phyloP scores from a whole-genome alignment of 2,888 invertebrate genomes.

The Apamea epomidion region DNA sequence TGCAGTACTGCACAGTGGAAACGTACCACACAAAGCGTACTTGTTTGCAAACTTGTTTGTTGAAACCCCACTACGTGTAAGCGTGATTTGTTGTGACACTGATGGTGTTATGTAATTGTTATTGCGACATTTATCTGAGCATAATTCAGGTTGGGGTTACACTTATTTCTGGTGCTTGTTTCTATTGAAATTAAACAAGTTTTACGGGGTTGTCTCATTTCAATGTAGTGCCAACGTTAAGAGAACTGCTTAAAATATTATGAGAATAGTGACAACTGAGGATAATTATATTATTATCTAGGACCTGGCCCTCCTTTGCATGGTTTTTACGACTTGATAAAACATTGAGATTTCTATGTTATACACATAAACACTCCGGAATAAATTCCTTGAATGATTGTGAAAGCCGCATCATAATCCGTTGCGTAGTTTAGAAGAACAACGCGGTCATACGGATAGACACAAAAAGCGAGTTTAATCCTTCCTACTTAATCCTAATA shows the following conservation, averaged over 20 bases:
- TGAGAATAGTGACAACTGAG: not conserved
- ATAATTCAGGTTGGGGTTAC: conserved; percentile 47
- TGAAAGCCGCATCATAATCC: not conserved
- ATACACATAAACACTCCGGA: not conserved
- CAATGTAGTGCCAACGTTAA: not conserved
- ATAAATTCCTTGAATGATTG: not conserved
- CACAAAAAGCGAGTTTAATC: not conserved
- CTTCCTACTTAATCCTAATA: no score
- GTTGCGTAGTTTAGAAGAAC: not conserved
- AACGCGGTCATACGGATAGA: not conserved
- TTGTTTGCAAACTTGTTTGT: conserved; percentile 57
- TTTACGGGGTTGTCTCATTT: not conserved
- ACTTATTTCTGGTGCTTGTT: conserved; percentile 48
- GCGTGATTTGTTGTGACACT: conserved; percentile 59
- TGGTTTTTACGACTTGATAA: not conserved
- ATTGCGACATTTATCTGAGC: conserved; percentile 62
- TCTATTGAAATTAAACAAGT: conserved; percentile 46
- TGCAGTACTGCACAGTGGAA: conserved; percentile 19
- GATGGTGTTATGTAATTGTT: conserved; percentile 62
- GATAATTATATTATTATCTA: not conserved
- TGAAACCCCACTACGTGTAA: conserved; percentile 47
- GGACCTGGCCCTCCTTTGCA: no score
- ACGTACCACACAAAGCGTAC: conserved; percentile 32
- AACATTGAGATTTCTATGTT: not conserved
- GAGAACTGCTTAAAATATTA: not conserved